phyloP scores from a whole-genome alignment of 1,140 invertebrate species.

The Pogonomyrmex barbatus region DNA sequence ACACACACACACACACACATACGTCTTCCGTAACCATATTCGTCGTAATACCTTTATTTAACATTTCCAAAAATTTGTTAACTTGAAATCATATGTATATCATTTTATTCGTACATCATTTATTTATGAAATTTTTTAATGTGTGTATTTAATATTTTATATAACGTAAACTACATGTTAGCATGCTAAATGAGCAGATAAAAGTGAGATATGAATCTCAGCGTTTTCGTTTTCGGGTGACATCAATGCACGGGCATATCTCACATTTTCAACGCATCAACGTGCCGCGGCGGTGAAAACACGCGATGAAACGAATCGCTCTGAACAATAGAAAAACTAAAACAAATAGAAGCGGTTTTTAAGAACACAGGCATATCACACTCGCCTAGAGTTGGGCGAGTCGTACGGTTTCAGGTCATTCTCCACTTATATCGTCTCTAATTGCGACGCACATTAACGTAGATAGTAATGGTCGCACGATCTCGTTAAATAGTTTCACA shows the following conservation, averaged over 20 bases:
- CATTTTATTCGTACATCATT: no score
- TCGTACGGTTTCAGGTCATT: conserved; percentile 55
- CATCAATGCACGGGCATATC: conserved; percentile 12
- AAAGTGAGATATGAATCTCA: no score
- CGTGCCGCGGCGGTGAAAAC: neutral
- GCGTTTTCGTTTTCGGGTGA: neutral
- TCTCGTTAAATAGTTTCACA: conserved; percentile 57
- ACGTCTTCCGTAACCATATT: no score
- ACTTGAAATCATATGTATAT: no score
- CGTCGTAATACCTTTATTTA: no score
- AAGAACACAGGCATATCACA: conserved; percentile 7
- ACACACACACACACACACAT: no score
- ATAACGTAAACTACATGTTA: no score
- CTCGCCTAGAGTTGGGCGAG: conserved; percentile 4
- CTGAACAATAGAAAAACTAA: no score
- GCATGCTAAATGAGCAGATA: no score
- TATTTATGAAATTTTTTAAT: no score
- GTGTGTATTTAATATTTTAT: no score
- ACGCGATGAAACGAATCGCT: neutral
- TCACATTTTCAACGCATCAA: neutral
- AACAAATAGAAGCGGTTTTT: neutral
- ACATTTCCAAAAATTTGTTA: no score
- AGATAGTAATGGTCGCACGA: neutral
- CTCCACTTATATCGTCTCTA: conserved; percentile 62
- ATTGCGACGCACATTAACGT: conserved; percentile 64